Evolutionary conservation across 2,888 invertebrate species (phyloP), one percentile per base, ranked within the genome.

Genomic region (Drosophila multiciliata): DNA sequence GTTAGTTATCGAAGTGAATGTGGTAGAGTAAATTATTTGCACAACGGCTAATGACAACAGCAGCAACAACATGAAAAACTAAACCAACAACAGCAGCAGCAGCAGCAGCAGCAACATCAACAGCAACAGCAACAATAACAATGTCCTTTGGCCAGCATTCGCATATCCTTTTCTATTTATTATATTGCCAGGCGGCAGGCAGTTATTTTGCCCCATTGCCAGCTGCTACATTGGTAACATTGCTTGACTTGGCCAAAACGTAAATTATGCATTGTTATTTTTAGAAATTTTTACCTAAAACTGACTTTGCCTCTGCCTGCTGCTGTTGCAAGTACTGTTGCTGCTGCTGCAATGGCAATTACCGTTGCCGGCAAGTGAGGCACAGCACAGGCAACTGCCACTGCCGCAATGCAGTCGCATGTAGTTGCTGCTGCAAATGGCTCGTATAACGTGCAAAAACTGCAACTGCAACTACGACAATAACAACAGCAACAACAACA

Each of bases 11-110:
- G 85, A 84, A 82, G 87, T 80, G 78, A 89, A 89, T 87, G 90
- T 90, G 89, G 90, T 82, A 77, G 80, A 89, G 89, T 90, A 87
- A 89, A 90, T 87, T 87, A 87, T 87, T 87, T 87, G 89, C 80
- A 90, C 87, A 90, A 83, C 89, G 80, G 90, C 87, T 87, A 90
- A 87, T 87, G 87, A 87, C 90, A 87, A 87, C 78, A 82, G 73
- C 83, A 87, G 70, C 73, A 73, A 64, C 60, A 66, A 57, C 62
- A 66, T 26, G 40, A 70, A 9, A 53, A 49, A 33, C 48, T 68
- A 26, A 38, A 64, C 23, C 36, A 64, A 40, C 50, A 66, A 8
- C 55, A 60, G 49, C 50, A 64, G 33, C 67, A 65, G 52, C 50
- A 66, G 6, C 55, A 60, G 49, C 50, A 64, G 33, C 67, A 65